Percentiles rank a stretch among this genome's conserved stretches.
Evolutionary conservation across 37 sponge, comb jelly and placozoan species (phyloP).

Genomic region (Cladorhizidae sp.): DNA sequence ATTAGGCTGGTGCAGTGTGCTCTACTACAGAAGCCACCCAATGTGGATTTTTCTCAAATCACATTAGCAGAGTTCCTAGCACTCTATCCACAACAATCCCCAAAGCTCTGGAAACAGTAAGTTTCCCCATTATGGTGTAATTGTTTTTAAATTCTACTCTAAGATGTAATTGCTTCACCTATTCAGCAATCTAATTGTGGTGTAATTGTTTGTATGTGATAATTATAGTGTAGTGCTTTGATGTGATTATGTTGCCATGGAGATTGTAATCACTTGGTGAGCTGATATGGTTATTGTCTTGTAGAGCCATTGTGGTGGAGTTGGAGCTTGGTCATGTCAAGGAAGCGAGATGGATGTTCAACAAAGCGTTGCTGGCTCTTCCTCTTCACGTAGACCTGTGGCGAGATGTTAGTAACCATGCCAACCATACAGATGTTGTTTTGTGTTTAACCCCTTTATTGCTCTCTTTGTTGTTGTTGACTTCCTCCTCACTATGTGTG

Average conservation of each 20-base stretch:
- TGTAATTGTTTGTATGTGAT: too few species aligned
- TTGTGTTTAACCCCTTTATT: too few species aligned
- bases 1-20: conserved; percentile 26
- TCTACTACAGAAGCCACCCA: conserved; percentile 15
- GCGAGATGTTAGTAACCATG: conserved; percentile 64
- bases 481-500: too few species aligned
- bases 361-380: conserved; percentile 24
- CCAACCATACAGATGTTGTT: too few species aligned
- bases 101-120: conserved; percentile 32
- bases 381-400: conserved; percentile 46
- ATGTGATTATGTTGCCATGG: too few species aligned
- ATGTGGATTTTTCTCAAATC: conserved; percentile 12
- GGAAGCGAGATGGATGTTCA: conserved; percentile 68
- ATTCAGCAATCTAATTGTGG: too few species aligned
- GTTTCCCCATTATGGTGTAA: neutral
- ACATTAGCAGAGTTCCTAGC: conserved; percentile 28
- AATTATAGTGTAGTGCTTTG: too few species aligned
- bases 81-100: conserved; percentile 1
- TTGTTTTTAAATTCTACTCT: neutral
- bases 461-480: too few species aligned
- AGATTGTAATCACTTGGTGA: too few species aligned
- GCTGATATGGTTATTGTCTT: neutral
- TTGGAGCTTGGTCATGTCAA: neutral
- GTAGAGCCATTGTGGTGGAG: conserved; percentile 27
- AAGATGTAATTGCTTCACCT: too few species aligned